phyloP scores from a whole-genome alignment of 2,888 invertebrate species.

The Phortica okadai region DNA sequence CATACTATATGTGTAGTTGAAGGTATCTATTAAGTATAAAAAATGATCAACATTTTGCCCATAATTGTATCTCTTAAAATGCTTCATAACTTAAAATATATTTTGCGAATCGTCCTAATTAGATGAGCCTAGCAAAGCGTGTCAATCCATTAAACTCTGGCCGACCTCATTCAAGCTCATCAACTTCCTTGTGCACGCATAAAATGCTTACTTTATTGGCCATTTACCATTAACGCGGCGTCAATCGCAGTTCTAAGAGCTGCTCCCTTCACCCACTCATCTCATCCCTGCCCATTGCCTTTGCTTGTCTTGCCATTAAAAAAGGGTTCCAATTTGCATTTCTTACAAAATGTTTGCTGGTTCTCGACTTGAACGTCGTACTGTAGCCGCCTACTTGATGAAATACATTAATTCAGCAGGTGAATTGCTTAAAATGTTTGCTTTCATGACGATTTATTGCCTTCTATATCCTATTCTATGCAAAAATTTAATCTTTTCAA shows the following conservation, averaged over 20 bases:
- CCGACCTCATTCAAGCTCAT: no score
- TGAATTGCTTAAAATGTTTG: no score
- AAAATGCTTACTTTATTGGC: constrained; percentile 26
- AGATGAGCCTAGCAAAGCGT: not conserved
- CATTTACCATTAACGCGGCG: constrained; percentile 21
- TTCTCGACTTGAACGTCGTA: no score
- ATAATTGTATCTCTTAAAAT: not conserved
- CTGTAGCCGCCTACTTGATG: not conserved
- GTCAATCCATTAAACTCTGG: not conserved
- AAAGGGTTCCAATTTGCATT: constrained; percentile 18
- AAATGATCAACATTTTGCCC: not conserved
- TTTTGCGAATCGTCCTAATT: constrained; percentile 1
- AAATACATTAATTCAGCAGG: not conserved
- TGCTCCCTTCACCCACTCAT: not conserved
- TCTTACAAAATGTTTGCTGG: not conserved
- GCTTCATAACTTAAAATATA: not conserved
- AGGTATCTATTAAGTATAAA: not conserved
- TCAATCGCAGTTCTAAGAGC: not conserved
- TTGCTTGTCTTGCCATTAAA: constrained; percentile 8
- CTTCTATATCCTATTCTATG: no score
- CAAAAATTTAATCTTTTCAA: no score
- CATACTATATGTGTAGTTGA: not conserved
- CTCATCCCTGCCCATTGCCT: not conserved
- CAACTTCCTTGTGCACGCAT: not conserved
- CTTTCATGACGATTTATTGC: no score